Conservation (phyloP, 2,113 vertebrate genomes). For the Osmerus eperlanus region DNA sequence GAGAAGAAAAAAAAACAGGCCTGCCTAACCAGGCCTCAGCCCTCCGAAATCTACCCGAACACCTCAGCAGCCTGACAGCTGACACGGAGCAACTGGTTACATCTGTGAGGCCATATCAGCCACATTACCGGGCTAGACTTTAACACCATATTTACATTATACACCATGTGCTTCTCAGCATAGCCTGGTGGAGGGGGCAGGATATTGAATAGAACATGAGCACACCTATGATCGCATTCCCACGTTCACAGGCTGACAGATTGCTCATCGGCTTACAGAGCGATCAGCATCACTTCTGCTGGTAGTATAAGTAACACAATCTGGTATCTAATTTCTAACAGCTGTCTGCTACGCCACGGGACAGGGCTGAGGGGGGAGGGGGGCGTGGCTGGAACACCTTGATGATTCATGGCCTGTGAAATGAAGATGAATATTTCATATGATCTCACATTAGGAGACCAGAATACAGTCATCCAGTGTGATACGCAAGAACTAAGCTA, state of each 20-base stretch:
- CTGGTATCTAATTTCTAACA: constrained; percentile 77
- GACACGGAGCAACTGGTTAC: too few species aligned
- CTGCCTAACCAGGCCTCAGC: too few species aligned
- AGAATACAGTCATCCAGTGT: constrained; percentile 45
- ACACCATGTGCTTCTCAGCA: not conserved
- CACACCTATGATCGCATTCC: constrained; percentile 52
- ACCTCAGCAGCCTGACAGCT: too few species aligned
- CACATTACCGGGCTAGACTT: too few species aligned
- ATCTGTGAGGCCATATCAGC: too few species aligned
- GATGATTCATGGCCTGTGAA: constrained; percentile 68
- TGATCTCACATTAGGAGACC: constrained; percentile 62
- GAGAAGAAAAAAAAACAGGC: too few species aligned
- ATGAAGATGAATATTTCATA: constrained; percentile 72
- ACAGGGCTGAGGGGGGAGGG: constrained; percentile 37
- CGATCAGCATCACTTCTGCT: constrained; percentile 66
- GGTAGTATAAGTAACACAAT: constrained; percentile 73
- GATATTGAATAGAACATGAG: constrained; percentile 43
- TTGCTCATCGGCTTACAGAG: constrained; percentile 60
- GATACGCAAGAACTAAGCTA: constrained; percentile 20
- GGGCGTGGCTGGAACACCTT: constrained; percentile 61
- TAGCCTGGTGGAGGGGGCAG: constrained; percentile 1
- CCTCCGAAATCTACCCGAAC: too few species aligned
- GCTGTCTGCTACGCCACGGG: constrained; percentile 67
- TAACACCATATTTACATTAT: too few species aligned
- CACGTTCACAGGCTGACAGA: constrained; percentile 54